Evolutionary conservation across 1,140 invertebrate genomes (phyloP).

Genomic region (Venturia canescens): DNA sequence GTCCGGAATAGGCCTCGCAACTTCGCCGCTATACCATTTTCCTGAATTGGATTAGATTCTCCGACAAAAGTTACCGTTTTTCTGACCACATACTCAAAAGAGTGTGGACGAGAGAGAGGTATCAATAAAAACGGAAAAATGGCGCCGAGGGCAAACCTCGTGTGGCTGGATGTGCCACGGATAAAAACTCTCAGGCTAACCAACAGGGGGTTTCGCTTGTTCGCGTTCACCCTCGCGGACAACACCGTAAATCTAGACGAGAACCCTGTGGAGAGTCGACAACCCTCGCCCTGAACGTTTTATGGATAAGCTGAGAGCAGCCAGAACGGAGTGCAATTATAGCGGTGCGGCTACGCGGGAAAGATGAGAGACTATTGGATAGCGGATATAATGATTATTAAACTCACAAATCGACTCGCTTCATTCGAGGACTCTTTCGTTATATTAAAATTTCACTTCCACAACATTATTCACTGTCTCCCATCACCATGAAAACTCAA

Average conservation of each 20-base stretch:
- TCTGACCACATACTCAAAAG: constrained; percentile 34
- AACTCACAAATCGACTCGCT: constrained; percentile 6
- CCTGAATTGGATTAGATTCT: constrained; percentile 67
- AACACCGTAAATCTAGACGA: constrained; percentile 24
- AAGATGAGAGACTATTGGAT: neutral
- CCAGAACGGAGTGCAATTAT: constrained; percentile 35
- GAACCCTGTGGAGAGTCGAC: neutral
- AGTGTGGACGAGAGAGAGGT: constrained; percentile 25
- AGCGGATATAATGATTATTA: constrained; percentile 29
- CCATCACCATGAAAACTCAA: neutral
- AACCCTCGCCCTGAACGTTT: constrained; percentile 51
- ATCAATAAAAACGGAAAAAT: constrained; percentile 58
- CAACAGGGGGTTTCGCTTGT: constrained; percentile 24
- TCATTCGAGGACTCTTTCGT: neutral
- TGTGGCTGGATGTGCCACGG: constrained; percentile 47
- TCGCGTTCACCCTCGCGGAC: constrained; percentile 20
- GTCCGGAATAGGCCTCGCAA: constrained; percentile 14
- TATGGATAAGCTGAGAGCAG: constrained; percentile 35
- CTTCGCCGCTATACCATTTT: neutral
- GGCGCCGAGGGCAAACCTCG: constrained; percentile 28
- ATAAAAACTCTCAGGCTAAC: constrained; percentile 18
- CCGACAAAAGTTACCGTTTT: constrained; percentile 60
- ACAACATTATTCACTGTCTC: neutral
- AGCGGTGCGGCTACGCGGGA: neutral
- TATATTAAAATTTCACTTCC: neutral